phyloP scores from a whole-genome alignment of 35 echinoderm and acorn worm species.

The Lytechinus variegatus region DNA sequence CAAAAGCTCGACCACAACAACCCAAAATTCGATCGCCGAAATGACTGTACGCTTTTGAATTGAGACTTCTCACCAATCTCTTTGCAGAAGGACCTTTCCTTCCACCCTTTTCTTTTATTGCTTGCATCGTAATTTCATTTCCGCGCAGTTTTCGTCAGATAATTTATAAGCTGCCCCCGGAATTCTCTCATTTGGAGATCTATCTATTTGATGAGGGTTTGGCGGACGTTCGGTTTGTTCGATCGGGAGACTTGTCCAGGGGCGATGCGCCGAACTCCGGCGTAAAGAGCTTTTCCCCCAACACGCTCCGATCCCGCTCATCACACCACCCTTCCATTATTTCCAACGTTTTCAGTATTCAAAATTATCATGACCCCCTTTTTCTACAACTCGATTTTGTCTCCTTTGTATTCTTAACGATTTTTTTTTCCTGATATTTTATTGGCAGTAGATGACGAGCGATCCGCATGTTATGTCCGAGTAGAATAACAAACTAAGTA shows the following conservation, averaged over 20 bases:
- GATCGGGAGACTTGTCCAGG: not conserved
- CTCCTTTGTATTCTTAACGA: not conserved
- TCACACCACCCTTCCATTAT: not conserved
- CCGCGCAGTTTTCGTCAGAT: not conserved
- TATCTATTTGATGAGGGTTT: not conserved
- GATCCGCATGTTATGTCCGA: not conserved
- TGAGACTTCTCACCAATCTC: not conserved
- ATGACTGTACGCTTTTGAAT: slow-evolving; percentile 19
- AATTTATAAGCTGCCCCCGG: not conserved
- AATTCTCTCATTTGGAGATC: not conserved
- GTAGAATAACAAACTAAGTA: not conserved
- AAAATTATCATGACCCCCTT: not conserved
- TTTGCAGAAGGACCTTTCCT: not conserved
- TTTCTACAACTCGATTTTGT: not conserved
- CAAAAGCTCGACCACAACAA: not conserved
- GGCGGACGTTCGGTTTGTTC: not conserved
- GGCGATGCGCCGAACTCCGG: not conserved
- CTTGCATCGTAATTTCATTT: slow-evolving; percentile 47
- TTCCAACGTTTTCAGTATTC: not conserved
- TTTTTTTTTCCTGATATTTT: not conserved
- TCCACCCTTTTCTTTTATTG: slow-evolving; percentile 5
- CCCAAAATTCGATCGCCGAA: slow-evolving; percentile 11
- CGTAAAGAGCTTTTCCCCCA: not conserved
- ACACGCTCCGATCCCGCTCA: not conserved
- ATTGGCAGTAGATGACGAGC: not conserved